phyloP scores from a whole-genome alignment of 2,888 invertebrate genomes.

The Eutolmus rufibarbis region DNA sequence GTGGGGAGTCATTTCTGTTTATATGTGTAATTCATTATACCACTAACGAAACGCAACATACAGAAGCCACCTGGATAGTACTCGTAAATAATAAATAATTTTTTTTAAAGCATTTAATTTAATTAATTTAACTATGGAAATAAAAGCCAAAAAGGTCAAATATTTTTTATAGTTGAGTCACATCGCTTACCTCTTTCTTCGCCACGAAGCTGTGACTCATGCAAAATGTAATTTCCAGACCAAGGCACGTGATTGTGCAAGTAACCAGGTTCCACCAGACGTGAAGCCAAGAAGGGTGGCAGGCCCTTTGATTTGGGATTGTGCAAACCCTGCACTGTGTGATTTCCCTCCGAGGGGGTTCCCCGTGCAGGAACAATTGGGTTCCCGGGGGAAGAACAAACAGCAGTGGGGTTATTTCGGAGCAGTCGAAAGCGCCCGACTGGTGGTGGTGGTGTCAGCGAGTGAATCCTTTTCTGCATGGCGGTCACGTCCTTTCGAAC shows the following conservation, averaged over 20 bases:
- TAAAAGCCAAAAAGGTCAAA: background rate
- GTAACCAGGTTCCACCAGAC: background rate
- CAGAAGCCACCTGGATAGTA: no score
- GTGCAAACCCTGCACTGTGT: background rate
- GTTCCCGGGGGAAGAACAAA: background rate
- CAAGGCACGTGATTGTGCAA: constrained; percentile 17
- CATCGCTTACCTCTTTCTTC: background rate
- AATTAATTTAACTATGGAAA: background rate
- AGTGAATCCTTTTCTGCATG: constrained; percentile 28
- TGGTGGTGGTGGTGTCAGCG: background rate
- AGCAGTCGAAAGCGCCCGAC: background rate
- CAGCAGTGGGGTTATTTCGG: background rate
- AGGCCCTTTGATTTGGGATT: constrained; percentile 24
- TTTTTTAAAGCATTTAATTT: no score
- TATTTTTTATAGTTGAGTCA: background rate
- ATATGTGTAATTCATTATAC: no score
- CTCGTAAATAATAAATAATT: no score
- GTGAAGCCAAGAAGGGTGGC: background rate
- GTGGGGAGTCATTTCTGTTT: no score
- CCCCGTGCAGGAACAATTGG: background rate
- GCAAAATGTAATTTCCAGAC: background rate
- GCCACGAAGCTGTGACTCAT: background rate
- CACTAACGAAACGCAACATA: no score
- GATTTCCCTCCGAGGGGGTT: background rate
- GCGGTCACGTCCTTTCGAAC: constrained; percentile 10